Conservation (phyloP, 2,113 vertebrate genomes). For the Falcunculus frontatus region DNA sequence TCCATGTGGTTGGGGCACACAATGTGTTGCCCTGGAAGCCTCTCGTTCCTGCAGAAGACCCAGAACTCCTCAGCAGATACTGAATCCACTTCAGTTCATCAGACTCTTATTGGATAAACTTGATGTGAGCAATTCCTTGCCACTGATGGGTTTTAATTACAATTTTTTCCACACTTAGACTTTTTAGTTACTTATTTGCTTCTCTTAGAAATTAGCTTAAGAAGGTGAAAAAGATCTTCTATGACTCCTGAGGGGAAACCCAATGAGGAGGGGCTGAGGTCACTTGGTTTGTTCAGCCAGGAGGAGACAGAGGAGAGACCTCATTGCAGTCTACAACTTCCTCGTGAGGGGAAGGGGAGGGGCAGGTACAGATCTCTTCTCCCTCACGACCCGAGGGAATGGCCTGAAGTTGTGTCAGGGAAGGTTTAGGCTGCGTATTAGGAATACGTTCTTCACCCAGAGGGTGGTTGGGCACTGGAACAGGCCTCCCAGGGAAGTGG, state of each 20-base stretch:
- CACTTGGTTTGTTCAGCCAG: not conserved
- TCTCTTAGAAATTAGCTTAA: not conserved
- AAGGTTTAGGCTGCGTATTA: not conserved
- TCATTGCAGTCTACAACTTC: not conserved
- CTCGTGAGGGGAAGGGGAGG: rapidly evolving
- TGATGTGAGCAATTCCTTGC: not conserved
- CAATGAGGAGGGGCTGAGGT: not conserved
- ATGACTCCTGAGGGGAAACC: not conserved
- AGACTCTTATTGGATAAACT: not conserved
- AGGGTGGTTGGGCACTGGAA: not conserved
- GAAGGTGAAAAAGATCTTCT: not conserved
- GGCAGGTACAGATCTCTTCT: not conserved
- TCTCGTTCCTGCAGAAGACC: not conserved
- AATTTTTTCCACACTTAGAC: not conserved
- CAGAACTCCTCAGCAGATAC: not conserved
- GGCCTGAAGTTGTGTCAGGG: not conserved
- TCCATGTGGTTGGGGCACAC: not conserved
- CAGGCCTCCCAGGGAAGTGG: not conserved
- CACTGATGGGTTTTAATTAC: not conserved
- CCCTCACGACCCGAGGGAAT: rapidly evolving
- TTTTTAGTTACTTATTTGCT: not conserved
- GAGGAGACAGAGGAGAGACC: not conserved
- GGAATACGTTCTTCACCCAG: not conserved
- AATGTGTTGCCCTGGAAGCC: not conserved
- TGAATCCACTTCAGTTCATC: not conserved